Evolutionary conservation across 2,797 vertebrate genomes (phyloP), one percentile per base, ranked within the genome.

Genomic region (Pantherophis alleghaniensis): DNA sequence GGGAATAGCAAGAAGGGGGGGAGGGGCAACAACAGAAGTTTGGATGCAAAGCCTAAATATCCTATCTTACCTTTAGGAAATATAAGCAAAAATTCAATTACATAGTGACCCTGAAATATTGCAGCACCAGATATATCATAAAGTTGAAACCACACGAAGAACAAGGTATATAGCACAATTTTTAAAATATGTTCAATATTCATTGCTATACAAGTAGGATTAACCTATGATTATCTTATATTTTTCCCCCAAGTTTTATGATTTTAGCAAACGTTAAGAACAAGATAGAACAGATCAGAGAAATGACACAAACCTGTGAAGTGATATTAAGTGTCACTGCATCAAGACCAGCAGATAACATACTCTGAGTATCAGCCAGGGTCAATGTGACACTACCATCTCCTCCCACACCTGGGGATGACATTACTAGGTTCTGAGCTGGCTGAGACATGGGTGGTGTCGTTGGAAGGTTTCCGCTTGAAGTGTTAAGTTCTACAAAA

Each of bases 381-480:
- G 99, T 99, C 79, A 99, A 97, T 0, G 99, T 99, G 88, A 99
- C 99, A 5, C 98, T 99, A 93, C 98, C 98, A 61, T 99, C 99
- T 24, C 97, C 98, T 94, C 97, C 98, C 91, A 99, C 96, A 2
- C 98, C 98, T 14, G 98, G 98, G 0, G 98, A 98, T 51, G 99
- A 99, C 99, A 99, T 99, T 92, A 99, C 98, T 91, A 99, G 97
- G 96, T 98, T 99, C 97, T 99, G 99, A 7, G 98, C 89, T 69
- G 99, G 97, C 0, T 99, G 99, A 26, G 99, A 98, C 55, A 99
- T 95, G 0, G 98, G 98, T 88, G 99, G 96, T 94, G 98, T 94
- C 1, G 98, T 96, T 87, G 98, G 97, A 93, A 99, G 98, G 94
- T 97, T 98, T 96, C 97, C 98, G 37, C 98, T 97, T 95, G 98